phyloP scores from a whole-genome alignment of 2,888 invertebrate genomes.

The Amphipyra tragopoginis region DNA sequence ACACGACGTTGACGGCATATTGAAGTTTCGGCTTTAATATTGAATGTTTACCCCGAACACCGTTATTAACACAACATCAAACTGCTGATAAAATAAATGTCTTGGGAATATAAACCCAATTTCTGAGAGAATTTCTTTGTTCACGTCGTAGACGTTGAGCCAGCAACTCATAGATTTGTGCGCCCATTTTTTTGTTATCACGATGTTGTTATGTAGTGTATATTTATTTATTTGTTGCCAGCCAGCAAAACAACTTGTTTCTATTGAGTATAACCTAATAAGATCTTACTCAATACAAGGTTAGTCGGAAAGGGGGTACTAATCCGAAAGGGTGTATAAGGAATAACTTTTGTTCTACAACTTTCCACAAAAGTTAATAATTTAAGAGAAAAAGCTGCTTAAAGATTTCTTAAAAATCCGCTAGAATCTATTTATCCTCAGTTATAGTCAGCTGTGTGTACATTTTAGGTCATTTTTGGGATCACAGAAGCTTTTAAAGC shows the following conservation, averaged over 20 bases:
- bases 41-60: constrained; percentile 35
- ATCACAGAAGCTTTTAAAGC: no score
- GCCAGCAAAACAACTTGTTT: constrained; percentile 5
- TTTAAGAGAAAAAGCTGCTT: no score
- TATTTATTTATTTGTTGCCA: constrained; percentile 21
- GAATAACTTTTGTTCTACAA: no score
- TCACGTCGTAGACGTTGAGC: constrained; percentile 16
- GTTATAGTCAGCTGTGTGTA: no score
- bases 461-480: no score
- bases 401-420: no score
- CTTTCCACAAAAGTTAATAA: no score
- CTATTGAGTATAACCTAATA: no score
- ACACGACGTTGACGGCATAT: constrained; percentile 20
- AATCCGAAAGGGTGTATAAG: no score
- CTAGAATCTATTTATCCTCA: no score
- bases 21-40: constrained; percentile 39
- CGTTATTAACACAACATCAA: constrained; percentile 32
- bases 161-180: constrained; percentile 20
- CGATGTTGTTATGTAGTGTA: constrained; percentile 15
- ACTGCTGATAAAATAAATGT: constrained; percentile 32
- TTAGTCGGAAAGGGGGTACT: no score
- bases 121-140: constrained; percentile 19
- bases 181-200: constrained; percentile 25
- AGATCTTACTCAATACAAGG: no score
- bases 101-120: constrained; percentile 22